A percentile compares a stretch with the other conserved stretches of the same genome.
Evolutionary conservation across 1,140 invertebrate species (phyloP).

Genomic region (Lethrus apterus): DNA sequence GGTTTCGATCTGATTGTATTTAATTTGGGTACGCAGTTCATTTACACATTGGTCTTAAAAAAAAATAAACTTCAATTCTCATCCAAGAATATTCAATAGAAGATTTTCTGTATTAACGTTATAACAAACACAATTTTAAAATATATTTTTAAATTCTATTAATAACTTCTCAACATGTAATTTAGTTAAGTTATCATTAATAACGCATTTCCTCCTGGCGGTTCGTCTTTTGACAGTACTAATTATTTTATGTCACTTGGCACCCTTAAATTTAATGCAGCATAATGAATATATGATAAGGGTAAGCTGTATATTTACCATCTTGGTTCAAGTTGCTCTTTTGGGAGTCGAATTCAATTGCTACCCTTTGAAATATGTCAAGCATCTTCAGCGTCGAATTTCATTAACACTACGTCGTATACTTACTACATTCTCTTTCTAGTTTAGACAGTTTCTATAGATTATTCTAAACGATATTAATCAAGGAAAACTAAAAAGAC

Average conservation of each 20-base stretch:
- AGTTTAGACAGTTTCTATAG: too few relatives aligned
- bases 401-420: conserved; percentile 15
- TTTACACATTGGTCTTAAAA: too few relatives aligned
- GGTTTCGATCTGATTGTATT: too few relatives aligned
- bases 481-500: too few relatives aligned
- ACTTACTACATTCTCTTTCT: too few relatives aligned
- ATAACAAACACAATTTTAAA: too few relatives aligned
- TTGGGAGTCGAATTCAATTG: conserved; percentile 33
- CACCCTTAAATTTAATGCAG: conserved; percentile 17
- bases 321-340: conserved; percentile 29
- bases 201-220: neutral
- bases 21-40: too few relatives aligned
- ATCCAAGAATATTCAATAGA: too few relatives aligned
- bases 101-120: too few relatives aligned
- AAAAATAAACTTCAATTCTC: too few relatives aligned
- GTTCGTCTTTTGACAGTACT: neutral
- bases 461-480: too few relatives aligned
- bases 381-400: conserved; percentile 14
- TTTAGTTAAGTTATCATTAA: neutral
- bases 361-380: conserved; percentile 31
- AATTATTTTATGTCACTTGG: conserved; percentile 12
- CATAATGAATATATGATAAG: conserved; percentile 37
- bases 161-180: neutral
- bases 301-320: conserved; percentile 28
- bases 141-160: too few relatives aligned